Base-by-base conservation (phyloP, 2,113 vertebrate genomes). In the Thryonomys swinderianus region DNA sequence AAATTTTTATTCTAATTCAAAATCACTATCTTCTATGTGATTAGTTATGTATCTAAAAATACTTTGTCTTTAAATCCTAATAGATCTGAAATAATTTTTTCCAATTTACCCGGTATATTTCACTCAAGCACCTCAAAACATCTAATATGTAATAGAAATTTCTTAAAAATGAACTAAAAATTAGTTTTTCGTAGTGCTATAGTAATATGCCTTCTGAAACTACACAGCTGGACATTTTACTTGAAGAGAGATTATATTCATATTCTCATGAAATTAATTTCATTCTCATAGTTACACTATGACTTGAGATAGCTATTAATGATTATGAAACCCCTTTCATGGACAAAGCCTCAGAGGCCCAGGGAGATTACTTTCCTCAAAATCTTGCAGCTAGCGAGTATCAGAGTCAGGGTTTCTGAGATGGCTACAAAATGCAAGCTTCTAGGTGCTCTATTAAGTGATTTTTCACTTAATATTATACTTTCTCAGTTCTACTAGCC, bases 1-100 rank as follows among this genome's bases (percentile, higher is more conserved):
- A 45, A 90, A 67, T n/a, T 53, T 59, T 81, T 57, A 93, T 93
- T 90, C 87, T 84, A 69, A 64, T 90, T 88, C 61, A 73, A 94
- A 30, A 66, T 69, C 62, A 62, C 30, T 81, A 57, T 89, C 86
- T 79, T 4, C 62, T 74, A 53, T 14, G 37, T 48, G 45, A 21
- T 73, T 67, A 81, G 1, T 34, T 66, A 73, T 27, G 25, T 45
- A 73, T 32, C 32, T 83, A 34, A 62, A 25, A 73, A 42, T 53
- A n/a, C 40, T 69, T 74, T 91, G 37, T 53, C 40, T 92, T 88
- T 83, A 84, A 94, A 61, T 37, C 53, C 7, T 85, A 88, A 88
- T 40, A 25, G 3, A 48, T 69, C 81, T 87, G 48, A 51, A 91
- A 59, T 64, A 3, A 61, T 76, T 64, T 94, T 91, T 74, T 30